Conservation (phyloP, 2,888 invertebrate genomes). For the Drosophila pseudotakahashii region DNA sequence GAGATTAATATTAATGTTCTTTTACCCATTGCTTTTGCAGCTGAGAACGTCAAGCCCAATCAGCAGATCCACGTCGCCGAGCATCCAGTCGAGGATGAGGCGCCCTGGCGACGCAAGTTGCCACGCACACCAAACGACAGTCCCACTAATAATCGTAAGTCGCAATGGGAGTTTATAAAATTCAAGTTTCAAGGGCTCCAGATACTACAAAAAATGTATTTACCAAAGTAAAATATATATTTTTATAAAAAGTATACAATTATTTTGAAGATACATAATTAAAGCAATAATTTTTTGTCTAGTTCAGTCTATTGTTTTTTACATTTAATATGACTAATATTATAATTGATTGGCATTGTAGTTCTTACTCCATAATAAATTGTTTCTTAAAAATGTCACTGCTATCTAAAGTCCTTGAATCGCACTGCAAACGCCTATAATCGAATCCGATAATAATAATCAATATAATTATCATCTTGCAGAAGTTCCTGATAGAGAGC, state of each 20-base stretch:
- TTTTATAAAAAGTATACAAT: too few species aligned
- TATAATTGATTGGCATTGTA: too few species aligned
- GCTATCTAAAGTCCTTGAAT: slow-evolving; percentile 2
- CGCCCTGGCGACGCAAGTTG: slow-evolving; percentile 88
- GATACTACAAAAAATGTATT: not conserved
- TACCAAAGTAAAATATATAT: too few species aligned
- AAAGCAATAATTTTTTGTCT: too few species aligned
- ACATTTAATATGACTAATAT: too few species aligned
- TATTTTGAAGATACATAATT: too few species aligned
- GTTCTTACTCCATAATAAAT: too few species aligned
- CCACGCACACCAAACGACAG: slow-evolving; percentile 85
- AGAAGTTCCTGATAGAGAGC: slow-evolving; percentile 87
- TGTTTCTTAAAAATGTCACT: not conserved
- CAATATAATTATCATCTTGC: slow-evolving; percentile 59
- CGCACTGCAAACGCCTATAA: not conserved
- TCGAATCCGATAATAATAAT: not conserved
- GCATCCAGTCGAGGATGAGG: slow-evolving; percentile 86
- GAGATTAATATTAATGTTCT: not conserved
- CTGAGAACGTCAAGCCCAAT: slow-evolving; percentile 72
- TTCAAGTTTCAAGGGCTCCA: not conserved
- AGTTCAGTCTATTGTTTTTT: too few species aligned
- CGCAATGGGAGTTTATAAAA: not conserved
- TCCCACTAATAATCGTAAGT: slow-evolving; percentile 85
- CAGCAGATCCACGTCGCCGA: slow-evolving; percentile 83
- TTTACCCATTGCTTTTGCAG: slow-evolving; percentile 45